These are phyloP conservation scores for Nomada ferruginata DNA, from an alignment of 2,888 invertebrate species.

Conservation along the genomic window DNA sequence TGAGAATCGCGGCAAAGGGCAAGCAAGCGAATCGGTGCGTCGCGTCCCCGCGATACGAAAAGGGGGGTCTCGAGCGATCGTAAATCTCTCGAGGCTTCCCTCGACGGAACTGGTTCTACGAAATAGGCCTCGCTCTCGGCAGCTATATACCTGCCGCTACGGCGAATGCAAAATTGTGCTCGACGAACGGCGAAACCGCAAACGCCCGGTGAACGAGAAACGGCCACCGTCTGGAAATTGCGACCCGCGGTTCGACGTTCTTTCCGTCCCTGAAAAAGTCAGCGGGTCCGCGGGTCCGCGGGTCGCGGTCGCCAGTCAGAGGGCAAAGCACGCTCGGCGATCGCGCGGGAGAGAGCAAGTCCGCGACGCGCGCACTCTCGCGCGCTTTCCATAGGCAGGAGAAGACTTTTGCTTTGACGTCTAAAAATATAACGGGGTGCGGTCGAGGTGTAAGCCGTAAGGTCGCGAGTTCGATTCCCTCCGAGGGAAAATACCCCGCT, in stretches of 20 bases:
- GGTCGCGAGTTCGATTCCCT: conserved; percentile 82
- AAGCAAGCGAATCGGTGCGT: not conserved
- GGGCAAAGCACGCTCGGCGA: conserved; percentile 76
- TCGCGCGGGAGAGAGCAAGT: conserved; percentile 23
- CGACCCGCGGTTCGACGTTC: not conserved
- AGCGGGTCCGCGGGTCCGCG: too few relatives aligned
- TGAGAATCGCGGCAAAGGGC: conserved; percentile 1
- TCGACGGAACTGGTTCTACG: conserved; percentile 82
- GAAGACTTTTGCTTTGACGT: not conserved
- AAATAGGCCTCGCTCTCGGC: conserved; percentile 79
- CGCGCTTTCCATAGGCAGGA: not conserved
- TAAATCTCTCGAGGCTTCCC: conserved; percentile 79
- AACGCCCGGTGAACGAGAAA: conserved; percentile 1
- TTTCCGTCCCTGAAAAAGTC: not conserved
- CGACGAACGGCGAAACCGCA: conserved; percentile 53
- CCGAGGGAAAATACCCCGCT: conserved; percentile 79
- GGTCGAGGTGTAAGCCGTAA: conserved; percentile 74
- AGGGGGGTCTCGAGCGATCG: conserved; percentile 72
- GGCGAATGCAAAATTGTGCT: conserved; percentile 78
- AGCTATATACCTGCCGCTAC: conserved; percentile 74
- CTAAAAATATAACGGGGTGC: conserved; percentile 71
- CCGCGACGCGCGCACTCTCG: not conserved
- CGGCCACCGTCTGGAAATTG: not conserved
- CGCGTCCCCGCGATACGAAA: conserved; percentile 47
- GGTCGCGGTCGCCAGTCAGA: not conserved